Evolutionary conservation across 1,140 invertebrate genomes (phyloP).

Genomic region (Euwallacea similis): DNA sequence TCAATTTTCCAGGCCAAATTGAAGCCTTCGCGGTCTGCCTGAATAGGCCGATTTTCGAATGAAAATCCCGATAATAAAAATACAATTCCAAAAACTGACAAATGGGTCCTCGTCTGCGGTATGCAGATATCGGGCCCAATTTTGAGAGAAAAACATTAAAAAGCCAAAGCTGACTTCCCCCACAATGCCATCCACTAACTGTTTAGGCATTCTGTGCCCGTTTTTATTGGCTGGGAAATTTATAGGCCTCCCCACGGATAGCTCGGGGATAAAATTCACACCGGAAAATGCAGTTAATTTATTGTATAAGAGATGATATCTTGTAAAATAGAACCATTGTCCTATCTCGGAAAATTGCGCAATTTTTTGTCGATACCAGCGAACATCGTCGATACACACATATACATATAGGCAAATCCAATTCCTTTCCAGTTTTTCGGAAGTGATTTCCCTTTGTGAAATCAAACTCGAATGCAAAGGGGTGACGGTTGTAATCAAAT

Average conservation of each 20-base stretch:
- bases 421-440: conserved; percentile 14
- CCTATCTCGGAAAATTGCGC: no score
- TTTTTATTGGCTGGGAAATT: conserved; percentile 23
- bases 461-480: conserved; percentile 27
- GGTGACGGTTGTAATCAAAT: conserved; percentile 28
- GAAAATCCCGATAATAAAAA: conserved; percentile 17
- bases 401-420: conserved; percentile 15
- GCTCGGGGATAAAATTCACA: not conserved
- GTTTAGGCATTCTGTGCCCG: conserved; percentile 15
- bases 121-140: conserved; percentile 19
- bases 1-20: no score
- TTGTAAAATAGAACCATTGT: no score
- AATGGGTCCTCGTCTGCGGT: conserved; percentile 21
- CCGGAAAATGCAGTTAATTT: not conserved
- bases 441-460: conserved; percentile 21
- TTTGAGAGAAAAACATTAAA: conserved; percentile 20
- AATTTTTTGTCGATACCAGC: no score
- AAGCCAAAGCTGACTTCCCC: conserved; percentile 9
- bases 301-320: not conserved
- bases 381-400: conserved; percentile 1
- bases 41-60: no score
- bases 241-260: conserved; percentile 8
- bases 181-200: conserved; percentile 18
- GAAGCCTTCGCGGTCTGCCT: no score
- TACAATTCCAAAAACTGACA: conserved; percentile 21